These are phyloP conservation scores for Bruchidius siliquastri DNA, from an alignment of 2,888 invertebrate genomes.

Conservation along the genomic window DNA sequence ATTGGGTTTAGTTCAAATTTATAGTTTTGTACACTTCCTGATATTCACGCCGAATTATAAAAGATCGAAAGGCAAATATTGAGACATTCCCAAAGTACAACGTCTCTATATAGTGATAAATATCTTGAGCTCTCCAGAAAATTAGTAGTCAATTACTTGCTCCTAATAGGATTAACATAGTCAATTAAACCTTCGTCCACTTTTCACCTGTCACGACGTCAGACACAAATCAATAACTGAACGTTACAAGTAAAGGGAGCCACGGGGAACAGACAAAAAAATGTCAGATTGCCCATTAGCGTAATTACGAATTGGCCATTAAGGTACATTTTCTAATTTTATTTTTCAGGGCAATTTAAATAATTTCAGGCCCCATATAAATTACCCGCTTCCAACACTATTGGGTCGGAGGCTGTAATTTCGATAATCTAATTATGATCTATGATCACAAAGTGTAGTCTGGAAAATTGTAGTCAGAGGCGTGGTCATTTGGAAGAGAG, in stretches of 20 bases:
- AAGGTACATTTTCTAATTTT: neutral
- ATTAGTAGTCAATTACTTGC: neutral
- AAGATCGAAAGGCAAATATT: too few species aligned
- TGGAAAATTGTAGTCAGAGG: slow-evolving; percentile 33
- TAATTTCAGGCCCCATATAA: neutral
- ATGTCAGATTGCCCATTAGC: neutral
- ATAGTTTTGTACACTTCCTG: too few species aligned
- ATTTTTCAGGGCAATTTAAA: neutral
- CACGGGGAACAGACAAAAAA: neutral
- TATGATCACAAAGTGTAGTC: slow-evolving; percentile 39
- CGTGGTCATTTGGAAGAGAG: neutral
- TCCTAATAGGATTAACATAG: neutral
- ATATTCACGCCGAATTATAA: too few species aligned
- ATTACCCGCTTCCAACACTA: slow-evolving; percentile 2
- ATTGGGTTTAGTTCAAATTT: too few species aligned
- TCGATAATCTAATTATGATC: slow-evolving; percentile 45
- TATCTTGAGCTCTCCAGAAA: neutral
- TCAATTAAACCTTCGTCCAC: neutral
- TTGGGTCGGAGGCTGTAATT: slow-evolving; percentile 29
- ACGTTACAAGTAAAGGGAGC: neutral
- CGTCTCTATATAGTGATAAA: too few species aligned
- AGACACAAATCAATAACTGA: neutral
- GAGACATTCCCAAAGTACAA: neutral
- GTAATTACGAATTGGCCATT: neutral
- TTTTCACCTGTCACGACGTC: neutral